phyloP scores from a whole-genome alignment of 2,113 vertebrate genomes.

The Pollachius pollachius region DNA sequence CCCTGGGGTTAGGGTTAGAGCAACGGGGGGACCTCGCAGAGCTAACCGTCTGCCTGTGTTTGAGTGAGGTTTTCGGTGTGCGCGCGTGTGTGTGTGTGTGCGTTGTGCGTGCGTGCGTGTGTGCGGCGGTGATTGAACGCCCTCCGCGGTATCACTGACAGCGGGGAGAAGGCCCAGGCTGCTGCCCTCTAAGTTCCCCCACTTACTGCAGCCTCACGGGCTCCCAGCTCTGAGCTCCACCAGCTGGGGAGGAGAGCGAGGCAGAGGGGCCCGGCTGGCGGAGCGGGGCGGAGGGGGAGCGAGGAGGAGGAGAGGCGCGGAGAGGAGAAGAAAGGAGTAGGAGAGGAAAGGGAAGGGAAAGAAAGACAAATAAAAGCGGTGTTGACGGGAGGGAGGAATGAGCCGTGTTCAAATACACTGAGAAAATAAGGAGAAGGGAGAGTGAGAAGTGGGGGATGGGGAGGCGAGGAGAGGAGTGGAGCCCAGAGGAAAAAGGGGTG shows the following conservation, averaged over 20 bases:
- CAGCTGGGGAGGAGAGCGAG: slow-evolving; percentile 48
- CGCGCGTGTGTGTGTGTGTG: no score
- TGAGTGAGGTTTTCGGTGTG: no score
- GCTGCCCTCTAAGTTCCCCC: slow-evolving; percentile 51
- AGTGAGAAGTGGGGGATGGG: neutral
- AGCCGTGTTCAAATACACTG: no score
- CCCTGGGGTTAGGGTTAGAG: slow-evolving; percentile 46
- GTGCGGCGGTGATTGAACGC: slow-evolving; percentile 62
- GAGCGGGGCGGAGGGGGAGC: neutral
- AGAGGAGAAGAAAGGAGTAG: neutral
- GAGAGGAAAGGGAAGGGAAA: slow-evolving; percentile 3
- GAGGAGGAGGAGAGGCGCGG: neutral
- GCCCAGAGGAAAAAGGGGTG: neutral
- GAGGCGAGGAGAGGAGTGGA: neutral
- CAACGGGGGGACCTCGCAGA: slow-evolving; percentile 43
- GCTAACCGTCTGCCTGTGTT: slow-evolving; percentile 7
- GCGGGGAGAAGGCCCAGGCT: slow-evolving; percentile 62
- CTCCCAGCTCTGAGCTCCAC: slow-evolving; percentile 50
- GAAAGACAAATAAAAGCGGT: neutral
- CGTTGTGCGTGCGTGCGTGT: slow-evolving; percentile 25
- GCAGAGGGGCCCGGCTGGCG: neutral
- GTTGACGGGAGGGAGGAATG: no score
- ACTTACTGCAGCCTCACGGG: slow-evolving; percentile 53
- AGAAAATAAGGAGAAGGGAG: neutral
- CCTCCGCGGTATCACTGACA: slow-evolving; percentile 68